These are phyloP conservation scores for Microctonus aethiopoides DNA, from an alignment of 2,888 invertebrate species.

Conservation along the genomic window DNA sequence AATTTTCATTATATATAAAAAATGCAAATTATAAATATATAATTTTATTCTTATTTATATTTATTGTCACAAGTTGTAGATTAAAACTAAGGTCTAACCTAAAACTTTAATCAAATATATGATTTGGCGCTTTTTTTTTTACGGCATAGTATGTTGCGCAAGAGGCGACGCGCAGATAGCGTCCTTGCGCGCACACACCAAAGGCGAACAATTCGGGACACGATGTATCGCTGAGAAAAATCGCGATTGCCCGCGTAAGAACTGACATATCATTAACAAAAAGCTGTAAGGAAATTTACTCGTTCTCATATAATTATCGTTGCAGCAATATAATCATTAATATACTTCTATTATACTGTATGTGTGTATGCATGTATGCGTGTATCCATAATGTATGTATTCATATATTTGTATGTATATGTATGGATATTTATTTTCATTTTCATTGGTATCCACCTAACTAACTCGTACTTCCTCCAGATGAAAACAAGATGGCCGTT, in stretches of 20 bases:
- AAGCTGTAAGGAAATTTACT: background rate
- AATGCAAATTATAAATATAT: too few species aligned
- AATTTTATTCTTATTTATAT: too few species aligned
- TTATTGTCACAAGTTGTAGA: too few species aligned
- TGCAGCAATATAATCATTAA: constrained; percentile 5
- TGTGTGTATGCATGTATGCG: too few species aligned
- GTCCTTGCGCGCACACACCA: constrained; percentile 49
- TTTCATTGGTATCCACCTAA: constrained; percentile 10
- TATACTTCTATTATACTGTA: constrained; percentile 3
- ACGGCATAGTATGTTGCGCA: constrained; percentile 41
- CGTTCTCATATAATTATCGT: background rate
- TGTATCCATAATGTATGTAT: too few species aligned
- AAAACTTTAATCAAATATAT: background rate
- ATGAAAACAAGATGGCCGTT: constrained; percentile 57
- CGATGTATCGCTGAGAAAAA: constrained; percentile 49
- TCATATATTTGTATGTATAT: too few species aligned
- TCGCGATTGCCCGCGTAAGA: constrained; percentile 16
- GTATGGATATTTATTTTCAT: constrained; percentile 1
- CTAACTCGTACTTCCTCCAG: constrained; percentile 24
- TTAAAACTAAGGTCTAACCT: too few species aligned
- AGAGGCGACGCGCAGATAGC: constrained; percentile 46
- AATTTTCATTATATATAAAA: too few species aligned
- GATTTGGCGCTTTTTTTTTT: constrained; percentile 23
- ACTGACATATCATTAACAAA: constrained; percentile 23
- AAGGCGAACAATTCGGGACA: constrained; percentile 43